Base-by-base conservation (phyloP, 2,797 vertebrate species). In the Onychomys torridus region DNA sequence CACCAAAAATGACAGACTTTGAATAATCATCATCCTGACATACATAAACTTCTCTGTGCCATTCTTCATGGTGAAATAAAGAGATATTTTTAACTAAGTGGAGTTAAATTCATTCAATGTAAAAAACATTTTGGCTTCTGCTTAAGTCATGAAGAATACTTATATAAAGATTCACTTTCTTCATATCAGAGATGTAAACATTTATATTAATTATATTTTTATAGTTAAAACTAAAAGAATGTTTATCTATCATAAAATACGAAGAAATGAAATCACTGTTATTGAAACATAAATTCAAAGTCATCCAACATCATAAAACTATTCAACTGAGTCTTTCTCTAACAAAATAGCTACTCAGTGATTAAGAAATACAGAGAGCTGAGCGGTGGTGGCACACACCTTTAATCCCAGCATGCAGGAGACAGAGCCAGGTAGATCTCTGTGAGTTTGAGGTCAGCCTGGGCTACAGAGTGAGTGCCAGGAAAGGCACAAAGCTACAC, bases 241-340 rank as follows among this genome's bases (percentile, higher is more conserved):
- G 14, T 57, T 55, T 4, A 55, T 19, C 3, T 81, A 59, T 34
- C 94, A 93, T 63, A 19, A 76, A 76, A n/a, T 34, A 16, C 37
- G 19, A 92, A 95, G 6, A 93, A 25, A 46, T 71, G 34, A 95
- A 95, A 96, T 94, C 16, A 63, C 59, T 69, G 2, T 65, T 88
- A 67, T 46, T 59, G 19, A 91, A 52, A 87, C 77, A 29, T 40
- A 85, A 82, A 87, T 76, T 49, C 12, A 11, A 85, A 89, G 89
- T 89, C 37, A 79, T 17, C 59, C 43, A 61, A 69, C 0, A 34
- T 12, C n/a, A 78, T 82, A 6, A 12, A 82, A 84, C 90, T 6
- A 90, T 67, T 96, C 37, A 89, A 4, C 0, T 77, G 32, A n/a
- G 1, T 81, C n/a, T 83, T 59, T 7, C 25, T 93, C 61, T 76